A percentile compares a stretch with the other conserved stretches of the same genome.
Conservation (phyloP, 2,888 invertebrate genomes). For the Folsomia candida region DNA sequence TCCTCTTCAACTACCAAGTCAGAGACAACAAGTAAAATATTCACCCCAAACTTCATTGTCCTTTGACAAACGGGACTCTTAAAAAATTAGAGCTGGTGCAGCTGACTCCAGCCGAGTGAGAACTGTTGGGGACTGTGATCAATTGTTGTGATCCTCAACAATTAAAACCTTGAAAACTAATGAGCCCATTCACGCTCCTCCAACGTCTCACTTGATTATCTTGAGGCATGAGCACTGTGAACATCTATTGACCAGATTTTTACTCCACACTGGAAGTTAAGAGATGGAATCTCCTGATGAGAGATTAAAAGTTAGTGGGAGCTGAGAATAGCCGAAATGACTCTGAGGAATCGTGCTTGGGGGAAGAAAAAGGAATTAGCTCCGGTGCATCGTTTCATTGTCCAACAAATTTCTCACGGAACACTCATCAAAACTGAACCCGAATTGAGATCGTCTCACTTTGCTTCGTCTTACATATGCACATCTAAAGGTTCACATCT, state of each 20-base stretch:
- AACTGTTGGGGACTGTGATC: slow-evolving; percentile 9
- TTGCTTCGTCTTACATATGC: background rate
- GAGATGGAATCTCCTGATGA: too few relatives aligned
- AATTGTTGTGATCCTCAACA: background rate
- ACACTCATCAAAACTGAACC: background rate
- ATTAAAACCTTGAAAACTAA: slow-evolving; percentile 11
- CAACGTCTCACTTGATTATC: background rate
- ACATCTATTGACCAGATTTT: background rate
- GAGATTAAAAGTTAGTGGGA: too few relatives aligned
- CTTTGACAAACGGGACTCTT: background rate
- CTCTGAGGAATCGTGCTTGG: background rate
- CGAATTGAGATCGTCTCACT: background rate
- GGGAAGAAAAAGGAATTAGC: slow-evolving; percentile 8
- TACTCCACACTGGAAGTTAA: background rate
- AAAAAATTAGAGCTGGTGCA: background rate
- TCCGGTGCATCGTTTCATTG: slow-evolving; percentile 16
- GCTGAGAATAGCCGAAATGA: background rate
- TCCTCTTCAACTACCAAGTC: background rate
- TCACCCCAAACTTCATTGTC: slow-evolving; percentile 4
- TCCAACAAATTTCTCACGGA: slow-evolving; percentile 15
- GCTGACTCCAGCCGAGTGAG: background rate
- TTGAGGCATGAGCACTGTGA: background rate
- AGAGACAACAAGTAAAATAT: slow-evolving; percentile 7
- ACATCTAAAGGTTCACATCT: too few relatives aligned
- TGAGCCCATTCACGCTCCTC: slow-evolving; percentile 7